phyloP scores from a whole-genome alignment of 2,888 invertebrate species.

The Nemotelus pantherinus region DNA sequence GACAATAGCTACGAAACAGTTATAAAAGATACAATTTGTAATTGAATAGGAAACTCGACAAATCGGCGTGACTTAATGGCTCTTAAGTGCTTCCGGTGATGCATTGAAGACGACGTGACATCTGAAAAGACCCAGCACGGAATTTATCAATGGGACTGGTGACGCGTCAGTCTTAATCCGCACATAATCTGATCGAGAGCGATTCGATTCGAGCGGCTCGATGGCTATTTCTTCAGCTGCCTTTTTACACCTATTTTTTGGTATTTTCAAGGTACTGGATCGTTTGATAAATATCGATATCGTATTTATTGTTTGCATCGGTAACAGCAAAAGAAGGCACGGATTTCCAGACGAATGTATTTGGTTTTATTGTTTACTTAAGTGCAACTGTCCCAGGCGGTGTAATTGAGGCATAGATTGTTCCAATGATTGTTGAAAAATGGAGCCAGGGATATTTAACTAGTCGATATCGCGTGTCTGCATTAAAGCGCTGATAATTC shows the following conservation, averaged over 20 bases:
- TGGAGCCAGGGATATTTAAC: not conserved
- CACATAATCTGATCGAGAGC: slow-evolving; percentile 11
- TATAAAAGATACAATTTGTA: slow-evolving; percentile 13
- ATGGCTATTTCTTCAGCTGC: slow-evolving; percentile 11
- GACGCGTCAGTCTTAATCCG: slow-evolving; percentile 34
- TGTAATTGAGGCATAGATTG: not conserved
- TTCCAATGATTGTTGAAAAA: not conserved
- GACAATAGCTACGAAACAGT: not conserved
- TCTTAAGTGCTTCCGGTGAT: slow-evolving; percentile 43
- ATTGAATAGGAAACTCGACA: slow-evolving; percentile 40
- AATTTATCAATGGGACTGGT: not conserved
- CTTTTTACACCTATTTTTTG: slow-evolving; percentile 30
- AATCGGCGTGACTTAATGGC: slow-evolving; percentile 48
- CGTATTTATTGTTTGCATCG: slow-evolving; percentile 6
- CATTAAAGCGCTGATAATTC: too few species aligned
- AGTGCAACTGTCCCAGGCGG: slow-evolving; percentile 23
- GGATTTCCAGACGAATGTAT: slow-evolving; percentile 26
- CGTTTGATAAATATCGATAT: slow-evolving; percentile 8
- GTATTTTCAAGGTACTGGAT: not conserved
- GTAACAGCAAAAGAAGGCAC: slow-evolving; percentile 18
- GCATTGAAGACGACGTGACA: slow-evolving; percentile 30
- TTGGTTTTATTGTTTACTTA: slow-evolving; percentile 23
- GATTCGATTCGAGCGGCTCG: not conserved
- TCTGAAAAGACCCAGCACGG: slow-evolving; percentile 6
- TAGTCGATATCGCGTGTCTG: not conserved